Evolutionary conservation across 2,113 vertebrate genomes (phyloP).

Genomic region (Regulus satrapa): DNA sequence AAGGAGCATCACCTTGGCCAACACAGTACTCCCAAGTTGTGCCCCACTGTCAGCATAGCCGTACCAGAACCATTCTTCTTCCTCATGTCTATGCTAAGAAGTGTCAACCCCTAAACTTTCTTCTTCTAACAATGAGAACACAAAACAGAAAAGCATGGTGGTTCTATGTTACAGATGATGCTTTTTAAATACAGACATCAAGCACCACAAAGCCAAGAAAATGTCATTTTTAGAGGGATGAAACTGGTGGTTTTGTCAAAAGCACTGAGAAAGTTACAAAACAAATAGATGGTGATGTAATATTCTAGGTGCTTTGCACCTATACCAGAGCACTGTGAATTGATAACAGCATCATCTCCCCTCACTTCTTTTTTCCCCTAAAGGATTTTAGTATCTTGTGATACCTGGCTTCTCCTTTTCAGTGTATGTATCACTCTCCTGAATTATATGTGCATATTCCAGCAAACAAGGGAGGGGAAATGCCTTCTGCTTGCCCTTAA

Average conservation of each 20-base stretch:
- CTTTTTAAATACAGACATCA: neutral
- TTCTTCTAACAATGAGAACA: neutral
- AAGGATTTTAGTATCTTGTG: neutral
- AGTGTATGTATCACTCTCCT: neutral
- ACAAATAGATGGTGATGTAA: neutral
- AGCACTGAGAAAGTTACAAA: neutral
- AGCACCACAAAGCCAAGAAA: neutral
- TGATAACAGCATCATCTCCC: neutral
- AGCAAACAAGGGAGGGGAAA: neutral
- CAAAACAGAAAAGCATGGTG: neutral
- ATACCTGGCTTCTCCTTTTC: neutral
- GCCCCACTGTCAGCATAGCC: rapidly evolving
- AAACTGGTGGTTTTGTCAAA: neutral
- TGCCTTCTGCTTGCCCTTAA: neutral
- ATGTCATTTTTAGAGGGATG: neutral
- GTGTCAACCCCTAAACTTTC: neutral
- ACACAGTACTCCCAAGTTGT: neutral
- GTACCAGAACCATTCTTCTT: neutral
- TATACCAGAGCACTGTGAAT: neutral
- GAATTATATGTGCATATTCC: neutral
- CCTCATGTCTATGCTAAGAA: neutral
- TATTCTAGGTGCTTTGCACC: neutral
- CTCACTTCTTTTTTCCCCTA: neutral
- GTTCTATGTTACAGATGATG: neutral
- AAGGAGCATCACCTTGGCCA: neutral